Evolutionary conservation across 2,113 vertebrate species (phyloP).

Genomic region (Nesoenas mayeri): DNA sequence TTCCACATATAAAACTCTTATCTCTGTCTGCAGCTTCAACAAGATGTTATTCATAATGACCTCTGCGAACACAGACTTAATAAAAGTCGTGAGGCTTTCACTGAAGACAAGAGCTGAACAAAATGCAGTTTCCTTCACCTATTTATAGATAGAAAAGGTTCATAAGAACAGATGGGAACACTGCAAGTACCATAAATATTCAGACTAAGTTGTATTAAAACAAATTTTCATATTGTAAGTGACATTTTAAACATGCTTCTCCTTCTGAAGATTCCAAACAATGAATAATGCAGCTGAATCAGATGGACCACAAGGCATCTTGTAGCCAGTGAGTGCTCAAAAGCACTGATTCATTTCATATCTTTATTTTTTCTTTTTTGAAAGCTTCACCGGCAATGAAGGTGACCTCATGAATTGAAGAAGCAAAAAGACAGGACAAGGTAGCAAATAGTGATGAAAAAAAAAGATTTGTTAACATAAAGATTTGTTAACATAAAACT

Average conservation of each 20-base stretch:
- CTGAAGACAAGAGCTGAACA: background rate
- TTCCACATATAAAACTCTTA: background rate
- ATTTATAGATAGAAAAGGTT: conserved; percentile 25
- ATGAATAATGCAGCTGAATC: conserved; percentile 31
- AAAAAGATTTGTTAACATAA: conserved; percentile 47
- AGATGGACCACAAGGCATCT: background rate
- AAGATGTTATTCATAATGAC: conserved; percentile 8
- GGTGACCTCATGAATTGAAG: background rate
- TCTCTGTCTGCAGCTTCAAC: conserved; percentile 11
- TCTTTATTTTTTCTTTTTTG: background rate
- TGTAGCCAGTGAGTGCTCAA: background rate
- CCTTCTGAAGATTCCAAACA: background rate
- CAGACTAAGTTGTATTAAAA: conserved; percentile 1
- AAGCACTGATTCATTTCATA: background rate
- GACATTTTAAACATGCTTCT: conserved; percentile 10
- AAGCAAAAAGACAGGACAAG: background rate
- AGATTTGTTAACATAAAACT: conserved; percentile 50
- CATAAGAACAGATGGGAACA: background rate
- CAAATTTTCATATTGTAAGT: conserved; percentile 1
- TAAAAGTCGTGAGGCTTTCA: background rate
- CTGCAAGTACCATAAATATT: background rate
- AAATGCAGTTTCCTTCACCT: background rate
- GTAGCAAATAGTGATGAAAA: conserved; percentile 1
- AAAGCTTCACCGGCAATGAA: background rate
- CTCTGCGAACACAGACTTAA: background rate